Base-by-base conservation (phyloP, 1,140 invertebrate genomes). In the Paralvinella palmiformis region DNA sequence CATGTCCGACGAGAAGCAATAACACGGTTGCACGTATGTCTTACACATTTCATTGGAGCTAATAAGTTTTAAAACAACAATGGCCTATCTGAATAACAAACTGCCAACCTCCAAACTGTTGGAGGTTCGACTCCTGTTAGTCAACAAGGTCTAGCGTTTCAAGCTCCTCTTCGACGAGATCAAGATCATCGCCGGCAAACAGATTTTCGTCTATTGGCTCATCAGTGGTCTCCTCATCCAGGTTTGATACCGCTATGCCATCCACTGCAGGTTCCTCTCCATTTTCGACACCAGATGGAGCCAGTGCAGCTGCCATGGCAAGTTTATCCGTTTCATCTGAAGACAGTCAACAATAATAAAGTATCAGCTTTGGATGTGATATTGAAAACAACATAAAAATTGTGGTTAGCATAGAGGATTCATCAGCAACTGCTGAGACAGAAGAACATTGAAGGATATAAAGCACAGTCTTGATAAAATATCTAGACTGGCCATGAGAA, bases 131-230 rank as follows among this genome's bases (percentile, higher is more conserved):
- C n/a, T n/a, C n/a, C n/a, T n/a, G n/a, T 73, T 62, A 73, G 55
- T 77, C 71, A 5, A 74, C 72, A 36, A 80, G 55, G 37, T 79
- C 76, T 24, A 80, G 67, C 6, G 70, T 75, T 61, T 90, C 85
- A 69, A 94, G 79, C 81, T 93, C 91, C 71, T 94, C 89, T 73
- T 94, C 92, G 59, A 94, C 78, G 62, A 84, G 85, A 71, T 90
- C 88, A 45, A 90, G 78, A 73, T 94, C 91, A 75, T 91, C 92
- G 69, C 92, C 92, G 36, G 88, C 85, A 83, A 98, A 98, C 3
- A 98, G 85, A 79, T 95, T 92, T 81, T 97, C 94, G 81, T 98
- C 96, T 66, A 98, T 96, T 33, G 91, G 89, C 27, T 85, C 81
- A 33, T 78, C 81, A 33, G 68, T 71, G 33, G 65, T 67, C 17